Base-by-base conservation (phyloP, 2,113 vertebrate species). In the Gobius niger region DNA sequence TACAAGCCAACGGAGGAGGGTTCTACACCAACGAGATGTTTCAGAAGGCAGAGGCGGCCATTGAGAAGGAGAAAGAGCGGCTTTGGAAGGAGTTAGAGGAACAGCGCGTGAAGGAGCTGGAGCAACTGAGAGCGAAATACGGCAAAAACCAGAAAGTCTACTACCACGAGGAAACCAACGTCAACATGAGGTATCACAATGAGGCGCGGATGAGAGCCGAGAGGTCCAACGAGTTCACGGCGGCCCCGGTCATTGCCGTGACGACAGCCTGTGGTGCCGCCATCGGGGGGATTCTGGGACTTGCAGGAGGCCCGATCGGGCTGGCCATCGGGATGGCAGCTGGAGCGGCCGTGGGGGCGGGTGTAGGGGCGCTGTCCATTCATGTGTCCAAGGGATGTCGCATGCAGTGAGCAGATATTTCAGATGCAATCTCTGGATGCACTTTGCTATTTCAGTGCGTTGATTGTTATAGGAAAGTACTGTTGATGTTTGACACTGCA, bases 1-100 rank as follows among this genome's bases (percentile, higher is more conserved):
- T 46, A 0, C 11, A 3, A 7, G 51, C 1, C 1, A 89, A 86
- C 0, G 50, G 59, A 6, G 82, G 80, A 34, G 7, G 19, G 2
- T 65, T 16, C 65, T 86, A 86, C 72, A 83, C 82, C 44, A 90
- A 70, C 2, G 68, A 73, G 18, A 88, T 81, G 82, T 87, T 85
- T 41, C 4, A 46, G 50, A 59, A 18, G 16, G 82, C 72, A 1
- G 81, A 89, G 40, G 51, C 1, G 15, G 80, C 72, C 47, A 82
- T 84, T 13, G n/a, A 72, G 47, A 80, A 72, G 49, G 82, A 88
- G 65, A 78, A 65, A 49, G 7, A 66, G 10, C 18, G 68, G 9
- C 19, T 83, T 14, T 46, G 77, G 13, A 75, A 73, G 47, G 77
- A 82, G 47, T 9, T 70, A 24, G 60, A 79, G 8, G 42, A 9